A percentile compares a stretch with the other conserved stretches of the same genome.
These are phyloP conservation scores for Tyto alba DNA, from an alignment of 2,113 vertebrate genomes.

Conservation along the genomic window DNA sequence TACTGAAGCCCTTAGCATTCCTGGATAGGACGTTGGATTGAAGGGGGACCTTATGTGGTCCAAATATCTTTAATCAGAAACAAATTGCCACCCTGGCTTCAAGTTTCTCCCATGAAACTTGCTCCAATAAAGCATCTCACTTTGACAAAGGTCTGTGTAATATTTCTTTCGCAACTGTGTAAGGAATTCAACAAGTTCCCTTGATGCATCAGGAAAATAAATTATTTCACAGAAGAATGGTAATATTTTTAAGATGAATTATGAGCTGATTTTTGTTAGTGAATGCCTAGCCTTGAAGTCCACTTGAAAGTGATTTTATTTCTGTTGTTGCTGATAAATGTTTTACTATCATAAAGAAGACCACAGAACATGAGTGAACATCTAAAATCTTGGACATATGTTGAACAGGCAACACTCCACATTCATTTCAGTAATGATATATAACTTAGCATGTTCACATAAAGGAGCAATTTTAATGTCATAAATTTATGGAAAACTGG, in stretches of 20 bases:
- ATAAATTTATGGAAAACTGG: background rate
- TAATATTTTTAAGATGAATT: constrained; percentile 29
- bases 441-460: background rate
- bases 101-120: background rate
- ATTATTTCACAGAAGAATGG: background rate
- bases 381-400: background rate
- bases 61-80: background rate
- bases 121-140: background rate
- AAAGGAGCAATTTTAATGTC: background rate
- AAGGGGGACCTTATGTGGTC: background rate
- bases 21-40: background rate
- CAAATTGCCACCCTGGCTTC: background rate
- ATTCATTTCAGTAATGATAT: background rate
- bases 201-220: background rate
- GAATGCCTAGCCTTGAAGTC: background rate
- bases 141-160: background rate
- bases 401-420: background rate
- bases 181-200: background rate
- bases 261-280: background rate
- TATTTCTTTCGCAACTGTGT: background rate
- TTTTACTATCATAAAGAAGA: background rate
- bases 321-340: background rate
- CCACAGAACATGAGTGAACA: background rate
- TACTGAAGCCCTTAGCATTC: background rate
- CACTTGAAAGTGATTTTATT: background rate